These are phyloP conservation scores for Caenorhabditis panamensis DNA, from an alignment of 2,888 invertebrate species.

Conservation along the genomic window DNA sequence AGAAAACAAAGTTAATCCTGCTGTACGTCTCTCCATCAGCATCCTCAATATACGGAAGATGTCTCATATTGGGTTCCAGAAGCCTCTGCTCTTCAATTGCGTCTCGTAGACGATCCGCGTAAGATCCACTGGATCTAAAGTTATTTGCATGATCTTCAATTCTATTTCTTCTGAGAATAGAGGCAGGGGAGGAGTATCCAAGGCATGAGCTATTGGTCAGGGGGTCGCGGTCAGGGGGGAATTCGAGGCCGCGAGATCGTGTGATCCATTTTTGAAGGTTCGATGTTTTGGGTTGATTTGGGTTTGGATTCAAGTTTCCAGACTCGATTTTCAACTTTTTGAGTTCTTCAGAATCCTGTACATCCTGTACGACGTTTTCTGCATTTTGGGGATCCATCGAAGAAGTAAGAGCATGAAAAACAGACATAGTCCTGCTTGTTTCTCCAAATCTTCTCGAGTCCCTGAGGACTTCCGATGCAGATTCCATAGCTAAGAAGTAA, in stretches of 20 bases:
- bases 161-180: background rate
- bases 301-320: too few relatives aligned
- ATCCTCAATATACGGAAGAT: background rate
- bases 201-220: too few relatives aligned
- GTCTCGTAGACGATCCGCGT: background rate
- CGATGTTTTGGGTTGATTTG: too few relatives aligned
- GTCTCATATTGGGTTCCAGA: background rate
- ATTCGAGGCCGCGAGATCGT: too few relatives aligned
- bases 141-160: background rate
- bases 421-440: conserved; percentile 25
- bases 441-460: background rate
- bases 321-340: background rate
- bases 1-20: background rate
- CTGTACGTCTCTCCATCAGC: background rate
- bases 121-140: too few relatives aligned
- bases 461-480: background rate
- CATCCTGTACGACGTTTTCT: background rate
- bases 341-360: background rate
- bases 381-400: conserved; percentile 5
- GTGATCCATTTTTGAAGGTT: background rate
- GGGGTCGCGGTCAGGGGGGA: too few relatives aligned
- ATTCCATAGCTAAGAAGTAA: conserved; percentile 3
- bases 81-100: background rate
- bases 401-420: conserved; percentile 13
- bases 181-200: background rate